These are phyloP conservation scores for Leptura quadrifasciata DNA, from an alignment of 2,888 invertebrate genomes.

Conservation along the genomic window DNA sequence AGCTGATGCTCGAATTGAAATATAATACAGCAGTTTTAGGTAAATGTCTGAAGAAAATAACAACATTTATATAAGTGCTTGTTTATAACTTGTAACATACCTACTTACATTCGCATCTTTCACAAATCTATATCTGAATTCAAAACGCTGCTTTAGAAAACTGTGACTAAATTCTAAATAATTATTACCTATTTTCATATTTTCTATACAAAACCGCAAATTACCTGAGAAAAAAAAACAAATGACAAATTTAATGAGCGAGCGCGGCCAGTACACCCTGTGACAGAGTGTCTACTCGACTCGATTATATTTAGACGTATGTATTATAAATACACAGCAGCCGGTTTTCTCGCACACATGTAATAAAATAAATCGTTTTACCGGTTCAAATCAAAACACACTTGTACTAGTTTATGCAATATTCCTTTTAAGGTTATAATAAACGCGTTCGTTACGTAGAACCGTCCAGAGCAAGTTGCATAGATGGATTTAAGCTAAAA, in stretches of 20 bases:
- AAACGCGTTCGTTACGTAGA: slow-evolving; percentile 11
- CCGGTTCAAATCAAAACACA: slow-evolving; percentile 45
- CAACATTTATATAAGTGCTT: too few relatives aligned
- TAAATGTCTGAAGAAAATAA: too few relatives aligned
- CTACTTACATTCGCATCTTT: too few relatives aligned
- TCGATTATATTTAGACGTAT: slow-evolving; percentile 22
- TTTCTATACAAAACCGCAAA: not conserved
- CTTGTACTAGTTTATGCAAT: slow-evolving; percentile 52
- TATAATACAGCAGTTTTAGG: too few relatives aligned
- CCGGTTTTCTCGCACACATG: slow-evolving; percentile 44
- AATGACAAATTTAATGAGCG: slow-evolving; percentile 27
- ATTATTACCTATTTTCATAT: too few relatives aligned
- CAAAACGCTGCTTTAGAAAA: too few relatives aligned
- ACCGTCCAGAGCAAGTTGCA: slow-evolving; percentile 12
- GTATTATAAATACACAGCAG: slow-evolving; percentile 36
- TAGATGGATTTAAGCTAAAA: slow-evolving; percentile 13
- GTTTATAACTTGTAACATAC: too few relatives aligned
- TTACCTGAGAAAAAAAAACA: slow-evolving; percentile 8
- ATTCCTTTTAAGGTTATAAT: slow-evolving; percentile 55
- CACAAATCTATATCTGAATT: too few relatives aligned
- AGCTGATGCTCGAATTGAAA: not conserved
- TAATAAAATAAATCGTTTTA: slow-evolving; percentile 34
- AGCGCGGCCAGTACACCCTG: slow-evolving; percentile 21
- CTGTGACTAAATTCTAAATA: too few relatives aligned
- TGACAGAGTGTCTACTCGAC: slow-evolving; percentile 19